These are phyloP conservation scores for Zoanthus sociatus DNA, from an alignment of 92 coral and sea anemone species.

Conservation along the genomic window DNA sequence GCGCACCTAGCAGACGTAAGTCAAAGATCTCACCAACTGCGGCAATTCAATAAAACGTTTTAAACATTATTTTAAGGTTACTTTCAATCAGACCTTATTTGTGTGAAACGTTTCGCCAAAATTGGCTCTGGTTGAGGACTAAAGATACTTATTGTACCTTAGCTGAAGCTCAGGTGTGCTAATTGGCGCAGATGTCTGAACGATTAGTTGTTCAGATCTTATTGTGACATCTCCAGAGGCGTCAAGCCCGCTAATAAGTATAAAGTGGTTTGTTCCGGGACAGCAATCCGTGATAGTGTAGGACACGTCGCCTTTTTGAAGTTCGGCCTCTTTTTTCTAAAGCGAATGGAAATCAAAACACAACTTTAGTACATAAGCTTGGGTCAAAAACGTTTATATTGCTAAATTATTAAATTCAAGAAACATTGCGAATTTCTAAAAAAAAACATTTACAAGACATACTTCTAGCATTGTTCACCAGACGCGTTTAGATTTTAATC, in stretches of 20 bases:
- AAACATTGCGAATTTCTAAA: background rate
- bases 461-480: no score
- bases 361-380: background rate
- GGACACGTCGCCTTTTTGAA: conserved; percentile 57
- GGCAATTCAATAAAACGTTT: no score
- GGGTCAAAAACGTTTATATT: background rate
- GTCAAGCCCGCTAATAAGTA: conserved; percentile 84
- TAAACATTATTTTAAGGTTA: no score
- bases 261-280: conserved; percentile 90
- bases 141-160: conserved; percentile 52
- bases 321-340: conserved; percentile 61
- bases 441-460: no score
- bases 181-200: conserved; percentile 89
- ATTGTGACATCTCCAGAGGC: conserved; percentile 75
- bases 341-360: background rate
- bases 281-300: conserved; percentile 74
- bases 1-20: no score
- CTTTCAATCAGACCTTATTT: no score
- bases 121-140: background rate
- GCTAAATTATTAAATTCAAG: background rate
- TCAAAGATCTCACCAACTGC: no score
- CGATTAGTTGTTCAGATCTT: conserved; percentile 81
- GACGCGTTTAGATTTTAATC: no score
- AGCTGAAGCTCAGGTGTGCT: conserved; percentile 72
- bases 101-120: no score